A percentile compares a stretch with the other conserved stretches of the same genome.
Conservation (phyloP, 2,888 invertebrate genomes). For the Ophioninae sp. region DNA sequence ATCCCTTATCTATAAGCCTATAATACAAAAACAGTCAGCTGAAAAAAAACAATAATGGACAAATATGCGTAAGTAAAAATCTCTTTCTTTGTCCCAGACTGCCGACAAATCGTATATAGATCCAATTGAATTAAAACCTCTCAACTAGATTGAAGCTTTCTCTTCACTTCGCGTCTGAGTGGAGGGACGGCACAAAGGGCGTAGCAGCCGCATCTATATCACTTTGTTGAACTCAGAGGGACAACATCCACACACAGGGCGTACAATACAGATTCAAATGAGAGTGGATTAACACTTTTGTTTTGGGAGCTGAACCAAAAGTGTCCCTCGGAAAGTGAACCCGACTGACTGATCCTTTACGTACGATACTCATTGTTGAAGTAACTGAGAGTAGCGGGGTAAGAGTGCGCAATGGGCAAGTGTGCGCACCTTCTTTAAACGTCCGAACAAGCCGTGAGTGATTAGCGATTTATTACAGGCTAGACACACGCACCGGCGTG, state of each 20-base stretch:
- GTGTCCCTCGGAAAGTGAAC: background rate
- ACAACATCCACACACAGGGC: background rate
- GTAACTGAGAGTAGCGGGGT: too few relatives aligned
- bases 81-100: background rate
- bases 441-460: too few relatives aligned
- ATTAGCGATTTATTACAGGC: too few relatives aligned
- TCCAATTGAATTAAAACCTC: background rate
- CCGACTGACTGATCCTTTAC: too few relatives aligned
- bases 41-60: background rate
- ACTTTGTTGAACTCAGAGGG: background rate
- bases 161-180: background rate
- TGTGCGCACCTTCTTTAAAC: too few relatives aligned
- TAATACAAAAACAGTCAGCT: background rate
- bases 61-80: background rate
- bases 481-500: too few relatives aligned
- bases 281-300: background rate
- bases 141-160: background rate
- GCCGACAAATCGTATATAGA: background rate
- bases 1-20: background rate
- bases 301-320: background rate
- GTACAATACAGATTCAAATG: background rate
- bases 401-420: too few relatives aligned
- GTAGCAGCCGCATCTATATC: background rate
- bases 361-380: background rate
- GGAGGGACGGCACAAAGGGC: background rate